phyloP scores from a whole-genome alignment of 37 sponge, comb jelly and placozoan species.

The Cliona cf. orientalis region DNA sequence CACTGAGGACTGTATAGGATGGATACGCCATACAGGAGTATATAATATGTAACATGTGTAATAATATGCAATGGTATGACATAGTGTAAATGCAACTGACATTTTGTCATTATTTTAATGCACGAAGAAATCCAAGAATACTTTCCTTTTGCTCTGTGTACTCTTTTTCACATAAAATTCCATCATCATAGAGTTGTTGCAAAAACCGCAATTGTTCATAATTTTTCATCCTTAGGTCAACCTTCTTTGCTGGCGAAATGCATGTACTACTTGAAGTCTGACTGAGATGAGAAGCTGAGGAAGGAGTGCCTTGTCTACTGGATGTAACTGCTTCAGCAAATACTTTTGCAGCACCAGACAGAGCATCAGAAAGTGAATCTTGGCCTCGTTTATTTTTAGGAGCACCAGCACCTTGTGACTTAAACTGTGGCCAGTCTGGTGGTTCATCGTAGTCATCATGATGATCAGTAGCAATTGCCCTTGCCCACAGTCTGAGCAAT shows the following conservation, averaged over 20 bases:
- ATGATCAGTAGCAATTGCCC: slow-evolving; percentile 12
- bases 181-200: slow-evolving; percentile 36
- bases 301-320: neutral
- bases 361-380: slow-evolving; percentile 10
- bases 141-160: slow-evolving; percentile 12
- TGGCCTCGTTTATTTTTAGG: neutral
- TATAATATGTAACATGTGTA: neutral
- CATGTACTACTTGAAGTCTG: neutral
- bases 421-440: slow-evolving; percentile 10
- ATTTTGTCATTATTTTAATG: neutral
- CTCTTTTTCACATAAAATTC: slow-evolving; percentile 21
- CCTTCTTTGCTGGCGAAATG: neutral
- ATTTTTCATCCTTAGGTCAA: neutral
- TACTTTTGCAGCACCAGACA: slow-evolving; percentile 21
- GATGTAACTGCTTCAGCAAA: slow-evolving; percentile 9
- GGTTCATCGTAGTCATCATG: slow-evolving; percentile 32
- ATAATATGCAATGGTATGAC: neutral
- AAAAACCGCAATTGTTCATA: neutral
- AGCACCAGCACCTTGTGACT: neutral
- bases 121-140: slow-evolving; percentile 1
- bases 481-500: slow-evolving; percentile 36
- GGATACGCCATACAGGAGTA: slow-evolving; percentile 14
- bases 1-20: slow-evolving; percentile 5
- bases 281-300: neutral
- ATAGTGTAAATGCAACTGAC: neutral